phyloP scores from a whole-genome alignment of 2,113 vertebrate genomes.

The Sakesphorus luctuosus region DNA sequence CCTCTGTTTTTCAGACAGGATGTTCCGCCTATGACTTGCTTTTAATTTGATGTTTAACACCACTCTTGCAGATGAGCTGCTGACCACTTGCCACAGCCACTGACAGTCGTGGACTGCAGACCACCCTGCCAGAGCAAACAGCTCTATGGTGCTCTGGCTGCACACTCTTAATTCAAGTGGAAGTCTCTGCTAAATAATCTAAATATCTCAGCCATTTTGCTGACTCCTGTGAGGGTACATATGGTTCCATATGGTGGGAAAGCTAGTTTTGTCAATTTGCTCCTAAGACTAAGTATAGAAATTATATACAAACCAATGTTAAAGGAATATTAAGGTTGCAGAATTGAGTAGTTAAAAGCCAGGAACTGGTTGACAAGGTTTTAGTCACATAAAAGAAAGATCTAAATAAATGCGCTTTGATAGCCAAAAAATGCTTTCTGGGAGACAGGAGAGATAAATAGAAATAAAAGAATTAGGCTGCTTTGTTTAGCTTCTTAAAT shows the following conservation, averaged over 20 bases:
- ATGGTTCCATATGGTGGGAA: conserved; percentile 18
- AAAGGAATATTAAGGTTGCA: neutral
- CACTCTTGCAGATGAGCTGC: neutral
- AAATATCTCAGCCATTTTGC: conserved; percentile 3
- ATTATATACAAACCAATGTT: neutral
- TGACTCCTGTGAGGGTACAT: neutral
- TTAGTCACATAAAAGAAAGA: neutral
- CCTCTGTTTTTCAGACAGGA: neutral
- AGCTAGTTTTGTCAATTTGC: neutral
- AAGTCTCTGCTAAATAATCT: neutral
- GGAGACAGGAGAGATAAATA: conserved; percentile 26
- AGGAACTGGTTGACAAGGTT: neutral
- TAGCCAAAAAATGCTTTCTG: neutral
- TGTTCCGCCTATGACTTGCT: neutral
- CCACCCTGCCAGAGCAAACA: neutral
- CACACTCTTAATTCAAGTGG: neutral
- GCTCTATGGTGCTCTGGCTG: neutral
- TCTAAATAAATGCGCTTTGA: conserved; percentile 11
- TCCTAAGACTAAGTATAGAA: neutral
- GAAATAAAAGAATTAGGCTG: neutral
- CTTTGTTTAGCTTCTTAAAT: conserved; percentile 23
- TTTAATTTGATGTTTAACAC: neutral
- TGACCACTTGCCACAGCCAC: neutral
- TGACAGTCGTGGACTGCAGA: neutral
- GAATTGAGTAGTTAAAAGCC: neutral